Conservation (phyloP, 1,140 invertebrate genomes). For the Caenorhabditis inopinata region DNA sequence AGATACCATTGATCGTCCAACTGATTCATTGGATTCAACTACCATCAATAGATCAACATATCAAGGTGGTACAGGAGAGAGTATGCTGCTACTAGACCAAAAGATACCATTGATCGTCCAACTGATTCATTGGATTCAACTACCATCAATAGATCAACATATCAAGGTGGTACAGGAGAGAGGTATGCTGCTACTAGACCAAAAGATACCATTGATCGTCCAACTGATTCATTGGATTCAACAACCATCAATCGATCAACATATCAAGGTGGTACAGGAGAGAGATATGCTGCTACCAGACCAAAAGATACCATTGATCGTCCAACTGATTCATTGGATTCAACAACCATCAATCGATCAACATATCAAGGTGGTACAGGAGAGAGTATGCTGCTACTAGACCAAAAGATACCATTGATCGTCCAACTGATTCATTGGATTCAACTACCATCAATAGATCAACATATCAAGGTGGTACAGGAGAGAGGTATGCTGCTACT, state of each 20-base stretch:
- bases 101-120: neutral
- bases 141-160: neutral
- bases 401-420: neutral
- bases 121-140: neutral
- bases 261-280: conserved; percentile 2
- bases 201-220: neutral
- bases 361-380: neutral
- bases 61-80: neutral
- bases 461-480: neutral
- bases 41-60: neutral
- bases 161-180: conserved; percentile 2
- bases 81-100: neutral
- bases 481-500: neutral
- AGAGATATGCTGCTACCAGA: neutral
- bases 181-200: neutral
- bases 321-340: neutral
- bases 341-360: neutral
- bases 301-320: neutral
- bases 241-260: neutral
- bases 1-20: neutral
- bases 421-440: neutral
- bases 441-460: neutral
- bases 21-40: neutral
- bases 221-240: neutral
- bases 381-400: neutral